Base-by-base conservation (phyloP, 2,888 invertebrate species). In the Ophion ventricosus region DNA sequence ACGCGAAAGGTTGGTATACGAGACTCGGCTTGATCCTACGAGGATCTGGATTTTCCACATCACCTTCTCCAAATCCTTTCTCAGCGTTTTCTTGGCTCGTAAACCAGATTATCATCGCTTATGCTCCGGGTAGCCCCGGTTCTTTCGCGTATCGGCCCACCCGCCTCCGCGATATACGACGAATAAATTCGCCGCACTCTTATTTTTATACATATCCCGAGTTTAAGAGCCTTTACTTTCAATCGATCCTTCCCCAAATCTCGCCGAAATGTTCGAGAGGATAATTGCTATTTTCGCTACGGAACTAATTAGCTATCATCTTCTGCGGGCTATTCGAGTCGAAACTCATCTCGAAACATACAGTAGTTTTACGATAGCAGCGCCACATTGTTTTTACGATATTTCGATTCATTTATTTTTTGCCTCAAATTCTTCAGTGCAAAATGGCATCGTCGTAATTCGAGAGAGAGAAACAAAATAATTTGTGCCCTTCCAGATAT, bases 41-140 rank as follows among this genome's bases (percentile, higher is more conserved):
- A 57, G 25, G 29, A 43, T 66, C 35, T 25, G 29, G 23, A 85
- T 80, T 72, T 80, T 77, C 69, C 63, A 83, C 69, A 78, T 82
- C 82, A 69, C 73, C 76, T 25, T 61, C 57, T 25, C 73, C 29
- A 56, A 73, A 82, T 82, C 61, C 73, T 69, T 78, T 26, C 35
- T n/a, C 20, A 67, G n/a, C 59, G 54, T 78, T 82, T 82, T 73
- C 61, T 54, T 61, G 67, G 66, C 66, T 82, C 78, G 78, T 78
- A 82, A 77, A 82, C 61, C 67, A 66, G 61, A 56, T 78, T 78
- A 66, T 77, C 56, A 72, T 64, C 82, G 66, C 64, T 78, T 61
- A 73, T 54, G 69, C 54, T 63, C 26, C n/a, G 40, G 1, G 20
- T 25, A 61, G 49, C 54, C 23, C n/a, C 25, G 40, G n/a, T 43